These are phyloP conservation scores for Autographa pulchrina DNA, from an alignment of 2,888 invertebrate genomes.

Conservation along the genomic window DNA sequence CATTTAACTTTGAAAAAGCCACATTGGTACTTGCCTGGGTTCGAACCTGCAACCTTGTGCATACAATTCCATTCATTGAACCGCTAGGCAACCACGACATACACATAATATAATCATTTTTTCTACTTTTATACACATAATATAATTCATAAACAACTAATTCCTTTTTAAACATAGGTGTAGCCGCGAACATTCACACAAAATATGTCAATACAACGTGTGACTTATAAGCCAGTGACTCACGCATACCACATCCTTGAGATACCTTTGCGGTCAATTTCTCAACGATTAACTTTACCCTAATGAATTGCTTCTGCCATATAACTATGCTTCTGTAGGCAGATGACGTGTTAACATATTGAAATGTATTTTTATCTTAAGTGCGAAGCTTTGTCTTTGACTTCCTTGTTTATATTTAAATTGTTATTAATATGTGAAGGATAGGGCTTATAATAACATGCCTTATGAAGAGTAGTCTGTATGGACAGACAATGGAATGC, in stretches of 20 bases:
- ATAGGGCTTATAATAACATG: background rate
- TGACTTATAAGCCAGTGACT: constrained; percentile 57
- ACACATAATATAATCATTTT: too few relatives aligned
- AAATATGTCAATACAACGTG: constrained; percentile 45
- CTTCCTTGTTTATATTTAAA: background rate
- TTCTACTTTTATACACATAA: background rate
- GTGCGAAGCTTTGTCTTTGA: constrained; percentile 6
- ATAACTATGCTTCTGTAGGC: background rate
- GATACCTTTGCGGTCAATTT: constrained; percentile 69
- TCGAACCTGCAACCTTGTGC: too few relatives aligned
- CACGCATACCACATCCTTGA: constrained; percentile 63
- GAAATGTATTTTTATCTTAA: background rate
- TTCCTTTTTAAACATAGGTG: constrained; percentile 12
- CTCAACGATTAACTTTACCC: constrained; percentile 39
- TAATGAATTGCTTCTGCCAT: constrained; percentile 27
- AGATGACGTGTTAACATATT: background rate
- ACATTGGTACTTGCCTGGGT: too few relatives aligned
- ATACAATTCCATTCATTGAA: too few relatives aligned
- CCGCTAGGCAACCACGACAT: too few relatives aligned
- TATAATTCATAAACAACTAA: constrained; percentile 8
- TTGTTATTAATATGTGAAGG: background rate
- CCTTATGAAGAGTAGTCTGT: background rate
- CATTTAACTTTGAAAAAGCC: too few relatives aligned
- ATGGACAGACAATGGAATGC: too few relatives aligned
- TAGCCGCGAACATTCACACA: constrained; percentile 35